Conservation (phyloP, 2,113 vertebrate genomes). For the Riparia riparia region DNA sequence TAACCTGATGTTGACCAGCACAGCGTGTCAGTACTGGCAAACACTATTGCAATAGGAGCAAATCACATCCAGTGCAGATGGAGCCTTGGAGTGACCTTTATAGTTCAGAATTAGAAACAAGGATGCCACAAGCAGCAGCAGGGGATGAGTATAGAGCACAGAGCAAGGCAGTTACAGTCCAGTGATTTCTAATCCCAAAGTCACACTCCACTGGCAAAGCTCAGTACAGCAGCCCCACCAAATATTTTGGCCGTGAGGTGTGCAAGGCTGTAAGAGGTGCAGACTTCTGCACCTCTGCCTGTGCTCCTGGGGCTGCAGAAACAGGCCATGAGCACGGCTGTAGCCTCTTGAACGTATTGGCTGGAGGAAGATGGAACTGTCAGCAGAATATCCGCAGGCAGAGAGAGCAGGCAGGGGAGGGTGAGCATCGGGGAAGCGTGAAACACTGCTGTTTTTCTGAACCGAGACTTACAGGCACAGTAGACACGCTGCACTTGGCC, state of each 20-base stretch:
- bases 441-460: neutral
- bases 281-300: neutral
- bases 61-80: neutral
- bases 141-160: neutral
- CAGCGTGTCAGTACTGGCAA: neutral
- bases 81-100: slow-evolving; percentile 1
- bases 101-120: neutral
- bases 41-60: neutral
- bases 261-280: neutral
- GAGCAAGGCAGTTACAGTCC: neutral
- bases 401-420: neutral
- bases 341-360: neutral
- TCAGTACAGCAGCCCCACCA: neutral
- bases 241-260: neutral
- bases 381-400: rapidly evolving
- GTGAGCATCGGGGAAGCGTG: rapidly evolving
- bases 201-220: neutral
- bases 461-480: rapidly evolving
- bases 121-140: neutral
- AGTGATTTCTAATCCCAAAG: neutral
- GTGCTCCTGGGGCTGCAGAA: neutral
- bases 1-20: neutral
- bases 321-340: neutral
- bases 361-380: neutral
- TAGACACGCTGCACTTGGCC: neutral